Evolutionary conservation across 2,888 invertebrate species (phyloP).

Genomic region (Hypena proboscidalis): DNA sequence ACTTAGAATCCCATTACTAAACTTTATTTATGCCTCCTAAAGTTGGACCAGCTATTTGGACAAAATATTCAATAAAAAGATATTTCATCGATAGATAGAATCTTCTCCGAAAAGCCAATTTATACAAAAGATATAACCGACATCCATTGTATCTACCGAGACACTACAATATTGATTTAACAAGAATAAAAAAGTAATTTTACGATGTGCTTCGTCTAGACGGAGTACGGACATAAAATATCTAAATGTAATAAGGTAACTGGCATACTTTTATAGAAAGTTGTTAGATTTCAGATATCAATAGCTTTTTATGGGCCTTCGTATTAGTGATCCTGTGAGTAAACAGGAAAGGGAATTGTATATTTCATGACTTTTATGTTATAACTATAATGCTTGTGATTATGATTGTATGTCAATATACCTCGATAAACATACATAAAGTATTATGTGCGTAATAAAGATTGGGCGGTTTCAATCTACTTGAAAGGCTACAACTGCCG

Average conservation of each 20-base stretch:
- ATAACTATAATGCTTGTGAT: constrained; percentile 7
- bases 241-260: constrained; percentile 40
- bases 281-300: constrained; percentile 37
- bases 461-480: constrained; percentile 65
- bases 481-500: constrained; percentile 63
- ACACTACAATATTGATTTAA: constrained; percentile 23
- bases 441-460: constrained; percentile 53
- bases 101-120: constrained; percentile 1
- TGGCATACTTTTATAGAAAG: constrained; percentile 33
- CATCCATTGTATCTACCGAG: background rate
- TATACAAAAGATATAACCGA: constrained; percentile 3
- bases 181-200: constrained; percentile 23
- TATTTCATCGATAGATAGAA: background rate
- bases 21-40: too few relatives aligned
- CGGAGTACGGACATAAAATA: constrained; percentile 33
- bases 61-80: too few relatives aligned
- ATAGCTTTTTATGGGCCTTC: constrained; percentile 38
- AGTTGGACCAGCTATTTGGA: too few relatives aligned
- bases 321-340: constrained; percentile 20
- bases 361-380: constrained; percentile 12
- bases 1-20: too few relatives aligned
- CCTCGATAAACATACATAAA: constrained; percentile 40
- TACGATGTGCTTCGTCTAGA: constrained; percentile 31
- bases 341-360: constrained; percentile 27
- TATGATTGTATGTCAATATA: constrained; percentile 28